phyloP scores from a whole-genome alignment of 1,140 invertebrate genomes.

The Popillia japonica region DNA sequence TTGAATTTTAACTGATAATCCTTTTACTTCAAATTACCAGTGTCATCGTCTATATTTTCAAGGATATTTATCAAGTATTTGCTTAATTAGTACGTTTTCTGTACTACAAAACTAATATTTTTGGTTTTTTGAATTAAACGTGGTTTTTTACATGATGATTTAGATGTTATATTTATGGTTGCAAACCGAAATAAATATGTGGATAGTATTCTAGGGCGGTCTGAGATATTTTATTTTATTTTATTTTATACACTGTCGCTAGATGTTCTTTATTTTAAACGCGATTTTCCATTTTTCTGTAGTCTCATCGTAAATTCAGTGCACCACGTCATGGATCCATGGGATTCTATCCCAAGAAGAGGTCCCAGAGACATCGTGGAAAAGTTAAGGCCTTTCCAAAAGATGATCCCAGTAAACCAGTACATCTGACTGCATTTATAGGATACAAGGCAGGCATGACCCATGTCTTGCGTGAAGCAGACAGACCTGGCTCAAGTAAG shows the following conservation, averaged over 20 bases:
- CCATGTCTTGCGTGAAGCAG: slow-evolving; percentile 98
- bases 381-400: slow-evolving; percentile 99
- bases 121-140: neutral
- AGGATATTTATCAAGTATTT: neutral
- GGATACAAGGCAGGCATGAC: slow-evolving; percentile 99
- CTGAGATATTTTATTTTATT: slow-evolving; percentile 57
- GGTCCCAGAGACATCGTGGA: slow-evolving; percentile 93
- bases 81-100: slow-evolving; percentile 19
- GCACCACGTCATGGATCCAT: slow-evolving; percentile 99
- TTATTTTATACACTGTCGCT: neutral
- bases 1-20: slow-evolving; percentile 34
- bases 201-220: slow-evolving; percentile 65
- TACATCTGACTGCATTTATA: slow-evolving; percentile 97
- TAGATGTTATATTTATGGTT: slow-evolving; percentile 61
- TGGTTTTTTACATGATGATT: slow-evolving; percentile 60
- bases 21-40: slow-evolving; percentile 42
- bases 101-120: neutral
- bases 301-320: slow-evolving; percentile 99
- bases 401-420: slow-evolving; percentile 95
- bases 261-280: neutral
- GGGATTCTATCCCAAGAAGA: slow-evolving; percentile 99
- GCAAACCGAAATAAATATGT: slow-evolving; percentile 60
- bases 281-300: slow-evolving; percentile 60
- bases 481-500: slow-evolving; percentile 98
- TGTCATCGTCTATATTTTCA: slow-evolving; percentile 38